Evolutionary conservation across 2,113 vertebrate genomes (phyloP), one percentile per base, ranked within the genome.

Genomic region (Lampris incognitus): DNA sequence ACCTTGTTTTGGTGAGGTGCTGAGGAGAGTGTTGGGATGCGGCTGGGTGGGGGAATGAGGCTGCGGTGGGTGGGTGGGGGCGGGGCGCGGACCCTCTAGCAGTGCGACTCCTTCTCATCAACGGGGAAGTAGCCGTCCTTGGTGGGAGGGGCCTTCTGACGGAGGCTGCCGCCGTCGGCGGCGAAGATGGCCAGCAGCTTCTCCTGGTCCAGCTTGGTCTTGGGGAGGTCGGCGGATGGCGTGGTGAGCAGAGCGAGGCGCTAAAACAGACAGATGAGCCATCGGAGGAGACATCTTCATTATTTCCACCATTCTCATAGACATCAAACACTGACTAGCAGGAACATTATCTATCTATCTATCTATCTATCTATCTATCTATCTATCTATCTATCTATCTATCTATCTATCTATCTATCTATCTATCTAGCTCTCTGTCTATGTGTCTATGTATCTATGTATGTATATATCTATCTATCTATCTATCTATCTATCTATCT

Each of bases 41-140:
- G 65, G 59, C 55, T 62, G 59, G 72, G 57, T 57, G 66, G 63
- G 60, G 61, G 61, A 59, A 73, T 40, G 63, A 71, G 72, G 61
- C 66, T 67, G 24, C 24, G 24, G 24, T 24, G 24, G 24, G 24
- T 24, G 24, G 24, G 24, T 24, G 24, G 24, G 24, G 24, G 24
- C 24, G 0, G 24, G 24, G 24, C 24, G 24, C 24, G 24, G 24
- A 24, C 24, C 24, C 24, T 90, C 87, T 91, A 95, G 78, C 93
- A 94, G 50, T 89, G 71, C 13, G 93, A 93, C 85, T 94, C 94
- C 75, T 92, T 93, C 68, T 93, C 92, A 4, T 83, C 83, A 1
- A 94, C 91, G 1, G 90, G 88, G 54, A 92, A 77, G 79, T 93
- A 94, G 13, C 91, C 90, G 0, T 92, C 91, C 74, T 88, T 93